Conservation (phyloP, 2,113 vertebrate species). For the Tor tambroides region DNA sequence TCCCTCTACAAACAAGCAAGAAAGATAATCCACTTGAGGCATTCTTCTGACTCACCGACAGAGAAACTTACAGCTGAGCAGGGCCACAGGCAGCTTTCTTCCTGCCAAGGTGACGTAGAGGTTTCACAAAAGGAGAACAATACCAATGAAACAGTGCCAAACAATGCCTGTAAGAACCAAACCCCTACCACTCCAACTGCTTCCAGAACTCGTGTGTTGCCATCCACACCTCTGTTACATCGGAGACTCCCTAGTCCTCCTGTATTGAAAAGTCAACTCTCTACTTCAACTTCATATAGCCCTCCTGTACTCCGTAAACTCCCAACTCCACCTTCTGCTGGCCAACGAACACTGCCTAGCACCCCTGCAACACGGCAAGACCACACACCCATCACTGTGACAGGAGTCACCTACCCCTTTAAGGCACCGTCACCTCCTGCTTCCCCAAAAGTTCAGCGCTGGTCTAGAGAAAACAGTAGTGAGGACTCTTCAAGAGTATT, state of each 20-base stretch:
- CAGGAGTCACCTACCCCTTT: constrained; percentile 68
- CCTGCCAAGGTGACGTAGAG: constrained; percentile 57
- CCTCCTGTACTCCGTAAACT: constrained; percentile 67
- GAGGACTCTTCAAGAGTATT: constrained; percentile 71
- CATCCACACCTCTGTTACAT: constrained; percentile 71
- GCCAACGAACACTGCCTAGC: constrained; percentile 65
- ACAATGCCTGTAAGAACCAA: constrained; percentile 66
- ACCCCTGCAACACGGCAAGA: constrained; percentile 65
- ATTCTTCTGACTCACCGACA: constrained; percentile 65
- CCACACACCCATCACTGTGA: constrained; percentile 55
- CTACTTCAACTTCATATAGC: constrained; percentile 63
- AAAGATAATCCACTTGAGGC: constrained; percentile 76
- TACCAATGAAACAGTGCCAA: constrained; percentile 66
- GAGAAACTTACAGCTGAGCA: constrained; percentile 40
- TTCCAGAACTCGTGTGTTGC: constrained; percentile 68
- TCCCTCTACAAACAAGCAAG: constrained; percentile 72
- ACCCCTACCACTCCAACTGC: constrained; percentile 58
- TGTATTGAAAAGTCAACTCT: constrained; percentile 64
- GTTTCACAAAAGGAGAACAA: constrained; percentile 43
- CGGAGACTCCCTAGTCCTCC: constrained; percentile 73
- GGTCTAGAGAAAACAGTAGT: constrained; percentile 65
- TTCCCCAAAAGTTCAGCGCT: constrained; percentile 78
- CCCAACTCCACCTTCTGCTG: constrained; percentile 62
- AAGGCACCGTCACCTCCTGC: constrained; percentile 77
- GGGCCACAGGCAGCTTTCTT: constrained; percentile 60